Evolutionary conservation across 2,113 vertebrate species (phyloP).

Genomic region (Sigmodon hispidus): DNA sequence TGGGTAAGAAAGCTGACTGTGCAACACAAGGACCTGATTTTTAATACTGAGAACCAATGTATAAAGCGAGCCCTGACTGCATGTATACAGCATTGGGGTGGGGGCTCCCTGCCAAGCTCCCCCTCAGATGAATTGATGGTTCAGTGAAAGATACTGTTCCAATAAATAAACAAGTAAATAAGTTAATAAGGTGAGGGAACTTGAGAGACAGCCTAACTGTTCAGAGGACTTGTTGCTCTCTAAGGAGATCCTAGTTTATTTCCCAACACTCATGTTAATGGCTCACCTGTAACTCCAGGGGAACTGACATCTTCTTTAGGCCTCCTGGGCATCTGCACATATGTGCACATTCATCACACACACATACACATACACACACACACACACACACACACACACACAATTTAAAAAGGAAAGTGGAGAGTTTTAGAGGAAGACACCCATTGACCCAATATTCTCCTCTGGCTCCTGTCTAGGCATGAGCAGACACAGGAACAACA

Average conservation of each 20-base stretch:
- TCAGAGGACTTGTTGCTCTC: background rate
- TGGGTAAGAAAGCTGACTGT: background rate
- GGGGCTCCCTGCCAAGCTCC: background rate
- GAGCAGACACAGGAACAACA: background rate
- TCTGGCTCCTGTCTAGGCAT: background rate
- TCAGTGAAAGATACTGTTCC: background rate
- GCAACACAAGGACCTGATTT: too few species aligned
- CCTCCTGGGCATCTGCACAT: background rate
- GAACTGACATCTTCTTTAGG: background rate
- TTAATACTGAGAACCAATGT: background rate
- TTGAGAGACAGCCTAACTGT: background rate
- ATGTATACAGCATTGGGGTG: too few species aligned
- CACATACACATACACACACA: too few species aligned
- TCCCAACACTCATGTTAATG: background rate
- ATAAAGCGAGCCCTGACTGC: background rate
- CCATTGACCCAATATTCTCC: background rate
- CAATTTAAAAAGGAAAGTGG: background rate
- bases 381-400: background rate
- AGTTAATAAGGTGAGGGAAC: too few species aligned
- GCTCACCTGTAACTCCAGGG: background rate
- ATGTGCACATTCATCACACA: too few species aligned
- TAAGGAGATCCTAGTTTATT: background rate
- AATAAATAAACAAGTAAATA: background rate
- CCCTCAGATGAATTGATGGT: background rate
- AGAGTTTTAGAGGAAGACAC: background rate